Evolutionary conservation across 2,113 vertebrate genomes (phyloP).

Genomic region (Lophotis ruficrista): DNA sequence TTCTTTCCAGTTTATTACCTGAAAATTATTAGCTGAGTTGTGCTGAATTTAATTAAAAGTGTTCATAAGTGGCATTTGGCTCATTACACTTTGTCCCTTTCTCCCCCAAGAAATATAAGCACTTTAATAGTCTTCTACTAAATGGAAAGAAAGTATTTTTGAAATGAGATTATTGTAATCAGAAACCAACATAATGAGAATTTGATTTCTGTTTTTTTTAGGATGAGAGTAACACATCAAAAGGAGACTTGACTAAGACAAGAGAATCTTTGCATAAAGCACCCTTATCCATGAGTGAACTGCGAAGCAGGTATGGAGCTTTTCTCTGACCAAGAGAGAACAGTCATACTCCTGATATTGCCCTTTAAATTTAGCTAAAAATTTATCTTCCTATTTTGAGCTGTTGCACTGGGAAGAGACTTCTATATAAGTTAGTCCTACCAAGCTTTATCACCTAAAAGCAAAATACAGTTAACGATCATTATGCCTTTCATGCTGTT

Average conservation of each 20-base stretch:
- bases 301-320: conserved; percentile 71
- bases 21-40: conserved; percentile 57
- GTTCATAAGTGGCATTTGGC: conserved; percentile 63
- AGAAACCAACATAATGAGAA: conserved; percentile 56
- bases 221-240: conserved; percentile 72
- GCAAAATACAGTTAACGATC: not conserved
- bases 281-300: conserved; percentile 58
- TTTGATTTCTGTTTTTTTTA: conserved; percentile 66
- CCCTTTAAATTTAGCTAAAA: not conserved
- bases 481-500: not conserved
- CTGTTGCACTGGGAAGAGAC: not conserved
- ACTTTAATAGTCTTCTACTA: conserved; percentile 51
- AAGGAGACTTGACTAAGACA: conserved; percentile 48
- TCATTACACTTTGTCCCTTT: conserved; percentile 60
- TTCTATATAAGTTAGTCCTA: not conserved
- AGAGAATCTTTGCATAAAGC: conserved; percentile 35
- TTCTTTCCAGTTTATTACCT: conserved; percentile 63
- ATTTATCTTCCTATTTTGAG: not conserved
- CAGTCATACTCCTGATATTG: not conserved
- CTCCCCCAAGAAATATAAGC: conserved; percentile 58
- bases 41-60: conserved; percentile 62
- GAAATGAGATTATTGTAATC: conserved; percentile 42
- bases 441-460: conserved; percentile 16
- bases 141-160: conserved; percentile 57
- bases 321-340: not conserved